Evolutionary conservation across 1,140 invertebrate species (phyloP), one percentile per base, ranked within the genome.

Genomic region (Samia ricini): DNA sequence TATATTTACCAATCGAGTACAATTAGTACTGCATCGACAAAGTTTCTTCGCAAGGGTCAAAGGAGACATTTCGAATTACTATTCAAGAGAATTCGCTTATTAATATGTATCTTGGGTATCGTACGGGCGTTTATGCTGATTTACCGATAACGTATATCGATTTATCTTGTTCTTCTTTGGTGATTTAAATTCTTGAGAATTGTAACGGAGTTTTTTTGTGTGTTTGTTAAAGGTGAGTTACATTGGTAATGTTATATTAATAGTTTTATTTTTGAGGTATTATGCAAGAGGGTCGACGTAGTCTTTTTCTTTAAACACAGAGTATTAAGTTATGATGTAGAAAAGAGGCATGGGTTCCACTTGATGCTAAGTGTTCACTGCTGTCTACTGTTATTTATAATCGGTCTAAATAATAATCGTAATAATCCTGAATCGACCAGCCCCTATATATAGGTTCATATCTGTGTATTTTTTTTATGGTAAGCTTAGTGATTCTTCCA

Each of bases 41-140:
- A 52, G 50, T 52, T 66, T 61, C n/a, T n/a, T n/a, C 59, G 55
- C 21, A 29, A 67, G 65, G 64, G 64, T 61, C 60, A 66, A 49
- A 52, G 64, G 65, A 63, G 50, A 55, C 60, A 57, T 49, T 62
- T 49, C 56, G 36, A 51, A n/a, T 52, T 61, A 57, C 59, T 21
- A 62, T 59, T 50, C 51, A 29, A 60, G 60, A 49, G 57, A 61
- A 63, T 29, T 24, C 59, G 20, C 50, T 52, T 52, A 52, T 56
- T 56, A 56, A 56, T 64, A 64, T 64, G 63, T 64, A 64, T 60
- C 59, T 23, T 36, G 56, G 59, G 51, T 56, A 18, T 56, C 51
- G 51, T 36, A 59, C 61, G 23, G 19, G 22, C 24, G 21, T 42
- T 64, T 60, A 64, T 64, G 50, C 33, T 48, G 63, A 64, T 64